Percentiles rank a stretch among this genome's conserved stretches.
These are phyloP conservation scores for Arenaria interpres DNA, from an alignment of 2,113 vertebrate species.

Conservation along the genomic window DNA sequence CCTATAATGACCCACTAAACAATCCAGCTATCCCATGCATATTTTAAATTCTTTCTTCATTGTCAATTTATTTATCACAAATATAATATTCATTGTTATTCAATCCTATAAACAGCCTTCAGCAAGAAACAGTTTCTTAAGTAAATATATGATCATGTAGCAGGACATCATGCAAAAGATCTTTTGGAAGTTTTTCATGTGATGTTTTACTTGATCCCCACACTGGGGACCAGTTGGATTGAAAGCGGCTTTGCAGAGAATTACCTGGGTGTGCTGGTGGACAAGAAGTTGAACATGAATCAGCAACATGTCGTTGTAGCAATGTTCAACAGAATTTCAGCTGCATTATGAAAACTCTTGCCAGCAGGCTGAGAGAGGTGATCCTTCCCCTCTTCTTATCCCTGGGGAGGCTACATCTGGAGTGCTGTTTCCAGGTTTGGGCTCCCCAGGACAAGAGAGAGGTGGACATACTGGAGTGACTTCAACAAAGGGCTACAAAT, in stretches of 20 bases:
- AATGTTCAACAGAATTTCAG: neutral
- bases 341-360: neutral
- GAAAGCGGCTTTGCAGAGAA: neutral
- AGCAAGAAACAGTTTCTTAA: neutral
- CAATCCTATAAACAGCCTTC: neutral
- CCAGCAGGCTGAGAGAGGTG: neutral
- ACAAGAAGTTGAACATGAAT: no score
- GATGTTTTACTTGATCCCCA: neutral
- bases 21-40: neutral
- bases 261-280: fast-evolving
- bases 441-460: neutral
- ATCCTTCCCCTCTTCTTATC: neutral
- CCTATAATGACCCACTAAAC: neutral
- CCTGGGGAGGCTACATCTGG: neutral
- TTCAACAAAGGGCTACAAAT: neutral
- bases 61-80: neutral
- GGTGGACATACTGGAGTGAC: neutral
- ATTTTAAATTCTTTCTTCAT: neutral
- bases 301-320: neutral
- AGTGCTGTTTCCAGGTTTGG: neutral
- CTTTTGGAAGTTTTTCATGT: neutral
- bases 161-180: neutral
- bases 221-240: neutral
- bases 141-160: neutral
- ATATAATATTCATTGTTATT: neutral